Conservation (phyloP, 2,113 vertebrate species). For the Candoia aspera region DNA sequence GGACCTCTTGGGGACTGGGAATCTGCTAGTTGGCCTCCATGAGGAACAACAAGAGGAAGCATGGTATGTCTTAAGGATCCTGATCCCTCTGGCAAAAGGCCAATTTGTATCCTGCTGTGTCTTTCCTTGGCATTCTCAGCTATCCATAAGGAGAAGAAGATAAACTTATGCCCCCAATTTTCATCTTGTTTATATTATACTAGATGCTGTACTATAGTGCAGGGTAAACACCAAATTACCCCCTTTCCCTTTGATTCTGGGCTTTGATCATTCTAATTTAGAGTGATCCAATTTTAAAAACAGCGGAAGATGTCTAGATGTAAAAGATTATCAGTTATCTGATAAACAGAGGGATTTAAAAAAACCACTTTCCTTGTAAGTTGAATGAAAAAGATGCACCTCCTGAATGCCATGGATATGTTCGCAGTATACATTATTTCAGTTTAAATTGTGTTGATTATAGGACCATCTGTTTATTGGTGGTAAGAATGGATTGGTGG, state of each 20-base stretch:
- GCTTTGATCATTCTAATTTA: background rate
- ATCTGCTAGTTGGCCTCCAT: no score
- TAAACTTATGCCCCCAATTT: background rate
- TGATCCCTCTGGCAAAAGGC: no score
- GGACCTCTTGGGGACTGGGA: no score
- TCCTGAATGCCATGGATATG: background rate
- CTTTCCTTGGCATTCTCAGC: background rate
- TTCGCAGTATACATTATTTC: background rate
- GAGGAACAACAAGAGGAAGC: no score
- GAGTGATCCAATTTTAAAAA: no score
- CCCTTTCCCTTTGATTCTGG: background rate
- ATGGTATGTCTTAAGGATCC: no score
- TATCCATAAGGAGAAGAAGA: background rate
- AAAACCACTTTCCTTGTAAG: background rate
- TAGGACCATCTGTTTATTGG: conserved; percentile 12
- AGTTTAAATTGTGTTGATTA: conserved; percentile 26
- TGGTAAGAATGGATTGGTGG: background rate
- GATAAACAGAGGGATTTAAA: background rate
- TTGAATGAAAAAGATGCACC: background rate
- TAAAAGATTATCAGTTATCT: background rate
- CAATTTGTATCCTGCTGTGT: background rate
- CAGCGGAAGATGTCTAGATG: no score
- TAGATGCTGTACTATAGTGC: background rate
- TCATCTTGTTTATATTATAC: background rate
- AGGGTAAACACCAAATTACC: no score